These are phyloP conservation scores for Paratilapia polleni DNA, from an alignment of 2,113 vertebrate species.

Conservation along the genomic window DNA sequence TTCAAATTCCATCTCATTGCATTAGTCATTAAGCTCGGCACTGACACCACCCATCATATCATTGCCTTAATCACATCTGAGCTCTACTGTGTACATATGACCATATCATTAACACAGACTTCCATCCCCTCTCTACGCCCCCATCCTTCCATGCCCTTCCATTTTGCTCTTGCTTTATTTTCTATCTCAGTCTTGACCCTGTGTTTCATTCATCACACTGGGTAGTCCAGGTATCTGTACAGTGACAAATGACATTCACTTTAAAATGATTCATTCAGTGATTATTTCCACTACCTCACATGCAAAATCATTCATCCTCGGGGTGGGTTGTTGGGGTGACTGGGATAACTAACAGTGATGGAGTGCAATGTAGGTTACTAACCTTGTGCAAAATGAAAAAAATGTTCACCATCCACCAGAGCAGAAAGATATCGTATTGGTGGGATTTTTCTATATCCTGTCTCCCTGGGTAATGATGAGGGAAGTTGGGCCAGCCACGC, in stretches of 20 bases:
- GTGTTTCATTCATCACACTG: slow-evolving; percentile 59
- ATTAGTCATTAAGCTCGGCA: slow-evolving; percentile 75
- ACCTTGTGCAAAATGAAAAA: slow-evolving; percentile 33
- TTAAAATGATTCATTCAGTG: slow-evolving; percentile 56
- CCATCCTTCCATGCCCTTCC: slow-evolving; percentile 15
- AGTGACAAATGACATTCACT: slow-evolving; percentile 55
- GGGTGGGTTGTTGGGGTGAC: slow-evolving; percentile 37
- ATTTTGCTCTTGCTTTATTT: slow-evolving; percentile 30
- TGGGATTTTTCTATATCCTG: slow-evolving; percentile 56
- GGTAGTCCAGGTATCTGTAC: slow-evolving; percentile 29
- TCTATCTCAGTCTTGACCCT: slow-evolving; percentile 37
- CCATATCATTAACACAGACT: slow-evolving; percentile 72
- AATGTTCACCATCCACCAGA: slow-evolving; percentile 41
- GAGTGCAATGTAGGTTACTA: slow-evolving; percentile 48
- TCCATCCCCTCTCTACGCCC: slow-evolving; percentile 26
- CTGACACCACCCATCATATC: slow-evolving; percentile 78
- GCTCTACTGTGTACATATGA: slow-evolving; percentile 66
- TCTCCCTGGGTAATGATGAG: slow-evolving; percentile 69
- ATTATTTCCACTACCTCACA: slow-evolving; percentile 56
- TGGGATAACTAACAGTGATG: slow-evolving; percentile 60
- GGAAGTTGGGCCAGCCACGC: slow-evolving; percentile 50
- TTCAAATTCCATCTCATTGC: slow-evolving; percentile 73
- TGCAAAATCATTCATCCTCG: slow-evolving; percentile 68
- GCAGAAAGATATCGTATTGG: slow-evolving; percentile 51
- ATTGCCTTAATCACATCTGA: slow-evolving; percentile 75